Evolutionary conservation across 2,797 vertebrate species (phyloP).

Genomic region (Lophura swinhoii): DNA sequence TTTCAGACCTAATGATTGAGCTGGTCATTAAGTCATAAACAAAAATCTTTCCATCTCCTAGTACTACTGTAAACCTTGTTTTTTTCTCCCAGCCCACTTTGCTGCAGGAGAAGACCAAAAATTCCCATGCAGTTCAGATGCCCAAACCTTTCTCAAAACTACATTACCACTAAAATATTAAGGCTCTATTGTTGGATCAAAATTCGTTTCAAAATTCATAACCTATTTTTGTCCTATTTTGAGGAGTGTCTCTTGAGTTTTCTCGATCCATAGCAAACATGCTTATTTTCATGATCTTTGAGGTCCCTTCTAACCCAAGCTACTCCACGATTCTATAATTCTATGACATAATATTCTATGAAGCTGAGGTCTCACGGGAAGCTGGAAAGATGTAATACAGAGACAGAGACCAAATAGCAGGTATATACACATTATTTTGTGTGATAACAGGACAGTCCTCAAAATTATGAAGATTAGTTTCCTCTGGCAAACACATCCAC

Average conservation of each 20-base stretch:
- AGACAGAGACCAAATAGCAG: background rate
- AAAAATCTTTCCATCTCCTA: constrained; percentile 57
- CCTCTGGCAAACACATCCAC: background rate
- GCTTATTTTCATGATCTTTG: background rate
- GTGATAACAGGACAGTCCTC: background rate
- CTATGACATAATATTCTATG: background rate
- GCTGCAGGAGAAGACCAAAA: constrained; percentile 29
- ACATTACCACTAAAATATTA: constrained; percentile 17
- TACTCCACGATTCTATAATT: background rate
- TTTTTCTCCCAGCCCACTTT: constrained; percentile 24
- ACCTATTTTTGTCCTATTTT: background rate
- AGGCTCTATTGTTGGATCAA: background rate
- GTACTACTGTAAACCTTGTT: constrained; percentile 53
- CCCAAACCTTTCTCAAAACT: constrained; percentile 64
- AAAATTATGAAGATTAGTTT: background rate
- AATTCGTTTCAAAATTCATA: background rate
- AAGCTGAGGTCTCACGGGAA: background rate
- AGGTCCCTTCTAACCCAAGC: too few species aligned
- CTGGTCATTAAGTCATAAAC: constrained; percentile 64
- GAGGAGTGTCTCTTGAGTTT: background rate
- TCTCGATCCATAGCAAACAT: background rate
- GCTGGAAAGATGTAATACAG: background rate
- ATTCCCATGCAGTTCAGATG: constrained; percentile 21
- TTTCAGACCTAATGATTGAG: constrained; percentile 59
- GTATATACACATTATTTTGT: rapidly evolving